These are phyloP conservation scores for Coptodon bakossiorum DNA, from an alignment of 2,113 vertebrate species.

Conservation along the genomic window DNA sequence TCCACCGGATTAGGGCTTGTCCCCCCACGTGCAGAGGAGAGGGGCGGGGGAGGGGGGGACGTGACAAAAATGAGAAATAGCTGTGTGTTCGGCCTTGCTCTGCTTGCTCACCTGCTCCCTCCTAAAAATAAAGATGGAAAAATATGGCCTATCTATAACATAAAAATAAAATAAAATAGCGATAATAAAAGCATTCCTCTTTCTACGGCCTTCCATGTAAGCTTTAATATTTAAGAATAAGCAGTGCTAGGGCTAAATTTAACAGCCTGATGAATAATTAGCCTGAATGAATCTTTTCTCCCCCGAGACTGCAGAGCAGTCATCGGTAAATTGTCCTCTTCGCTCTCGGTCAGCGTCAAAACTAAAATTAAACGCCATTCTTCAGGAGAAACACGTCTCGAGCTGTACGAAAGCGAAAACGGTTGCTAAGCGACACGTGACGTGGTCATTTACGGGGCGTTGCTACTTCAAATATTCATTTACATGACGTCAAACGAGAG, in stretches of 20 bases:
- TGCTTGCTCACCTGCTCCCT: neutral
- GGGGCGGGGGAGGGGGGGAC: slow-evolving; percentile 1
- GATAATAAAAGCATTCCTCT: neutral
- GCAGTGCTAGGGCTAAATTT: neutral
- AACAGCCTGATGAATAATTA: neutral
- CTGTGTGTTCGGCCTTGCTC: neutral
- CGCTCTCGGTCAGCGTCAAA: neutral
- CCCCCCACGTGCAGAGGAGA: slow-evolving; percentile 26
- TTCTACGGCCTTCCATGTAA: neutral
- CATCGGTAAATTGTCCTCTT: neutral
- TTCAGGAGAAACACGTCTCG: neutral
- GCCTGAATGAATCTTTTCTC: neutral
- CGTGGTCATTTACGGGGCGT: neutral
- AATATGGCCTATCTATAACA: neutral
- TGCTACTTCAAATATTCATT: neutral
- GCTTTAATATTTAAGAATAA: neutral
- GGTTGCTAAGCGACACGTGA: slow-evolving; percentile 31
- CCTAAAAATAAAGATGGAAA: neutral
- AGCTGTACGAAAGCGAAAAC: neutral
- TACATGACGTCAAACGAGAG: neutral
- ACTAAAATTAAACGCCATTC: neutral
- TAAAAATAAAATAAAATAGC: neutral
- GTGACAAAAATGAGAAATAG: slow-evolving; percentile 40
- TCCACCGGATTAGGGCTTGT: slow-evolving; percentile 42
- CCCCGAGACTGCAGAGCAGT: neutral